Evolutionary conservation across 2,888 invertebrate species (phyloP), one percentile per base, ranked within the genome.

Genomic region (Automeris io): DNA sequence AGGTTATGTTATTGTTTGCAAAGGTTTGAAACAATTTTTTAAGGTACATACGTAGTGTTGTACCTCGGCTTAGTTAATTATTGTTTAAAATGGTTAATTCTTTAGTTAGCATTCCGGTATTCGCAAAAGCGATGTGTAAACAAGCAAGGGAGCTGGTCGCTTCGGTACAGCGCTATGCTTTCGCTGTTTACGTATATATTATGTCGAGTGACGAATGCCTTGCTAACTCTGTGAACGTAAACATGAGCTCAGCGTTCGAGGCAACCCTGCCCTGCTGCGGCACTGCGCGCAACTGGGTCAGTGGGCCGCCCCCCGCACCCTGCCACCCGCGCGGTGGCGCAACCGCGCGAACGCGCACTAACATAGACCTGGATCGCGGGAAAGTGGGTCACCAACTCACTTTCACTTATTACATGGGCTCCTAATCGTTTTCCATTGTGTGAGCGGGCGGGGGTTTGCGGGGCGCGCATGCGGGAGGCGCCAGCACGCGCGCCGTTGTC

Each of bases 301-400:
- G 92, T 93, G 89, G 93, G 93, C 91, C 91, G 90, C 90, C 88
- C 82, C 81, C 78, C 78, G 71, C 72, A 54, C 72, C 70, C 54
- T 59, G 67, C 89, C 88, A 81, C 76, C 78, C 78, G 78, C 70
- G 70, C 73, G 71, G 79, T 80, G 78, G 87, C 88, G 79, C 78
- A 80, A 79, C 75, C 73, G 77, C 81, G 81, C 80, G 80, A 83
- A 78, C 85, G 81, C 81, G 83, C 83, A 85, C 91, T 92, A 92
- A 94, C 94, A 94, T 94, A 94, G 94, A 94, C 94, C 94, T 94
- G 93, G 93, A 94, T 94, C 92, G 91, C 88, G 89, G 90, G 92
- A 93, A 95, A 94, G 94, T 94, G 91, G 94, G 94, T 94, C 94
- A 93, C 90, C 90, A 89, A 90, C 89, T 92, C 92, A 93, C 93